Conservation (phyloP, 2,888 invertebrate genomes). For the Panorpa germanica region DNA sequence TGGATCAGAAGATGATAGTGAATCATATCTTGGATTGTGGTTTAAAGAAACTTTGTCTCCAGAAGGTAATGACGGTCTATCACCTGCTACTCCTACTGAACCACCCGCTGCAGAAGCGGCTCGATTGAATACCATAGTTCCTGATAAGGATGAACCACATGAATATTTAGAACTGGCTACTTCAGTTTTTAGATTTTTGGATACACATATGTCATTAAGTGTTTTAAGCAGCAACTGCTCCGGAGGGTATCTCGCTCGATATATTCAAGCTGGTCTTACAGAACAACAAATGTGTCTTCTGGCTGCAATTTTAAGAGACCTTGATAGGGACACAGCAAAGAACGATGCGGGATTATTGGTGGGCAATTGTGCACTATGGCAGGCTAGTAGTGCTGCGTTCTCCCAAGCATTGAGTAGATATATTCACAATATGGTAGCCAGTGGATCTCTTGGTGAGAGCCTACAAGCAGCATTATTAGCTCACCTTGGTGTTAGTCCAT, state of each 20-base stretch:
- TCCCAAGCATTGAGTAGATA: conserved; percentile 24
- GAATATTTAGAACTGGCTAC: conserved; percentile 79
- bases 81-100: conserved; percentile 44
- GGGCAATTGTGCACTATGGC: conserved; percentile 20
- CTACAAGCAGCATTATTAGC: conserved; percentile 51
- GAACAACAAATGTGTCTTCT: conserved; percentile 81
- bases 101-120: conserved; percentile 28
- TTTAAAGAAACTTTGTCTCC: conserved; percentile 86
- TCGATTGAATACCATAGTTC: conserved; percentile 30
- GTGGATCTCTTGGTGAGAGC: conserved; percentile 41
- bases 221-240: conserved; percentile 20
- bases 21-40: conserved; percentile 54
- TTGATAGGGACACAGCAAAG: conserved; percentile 80
- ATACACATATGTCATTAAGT: conserved; percentile 22
- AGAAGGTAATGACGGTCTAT: conserved; percentile 21
- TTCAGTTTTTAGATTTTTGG: conserved; percentile 71
- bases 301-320: conserved; percentile 73
- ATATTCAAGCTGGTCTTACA: conserved; percentile 45
- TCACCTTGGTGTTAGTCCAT: conserved; percentile 57
- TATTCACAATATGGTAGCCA: conserved; percentile 49
- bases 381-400: conserved; percentile 23
- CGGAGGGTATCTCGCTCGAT: conserved; percentile 38
- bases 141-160: conserved; percentile 61
- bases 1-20: conserved; percentile 42
- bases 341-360: conserved; percentile 2